Evolutionary conservation across 2,797 vertebrate genomes (phyloP).

Genomic region (Nothura maculosa): DNA sequence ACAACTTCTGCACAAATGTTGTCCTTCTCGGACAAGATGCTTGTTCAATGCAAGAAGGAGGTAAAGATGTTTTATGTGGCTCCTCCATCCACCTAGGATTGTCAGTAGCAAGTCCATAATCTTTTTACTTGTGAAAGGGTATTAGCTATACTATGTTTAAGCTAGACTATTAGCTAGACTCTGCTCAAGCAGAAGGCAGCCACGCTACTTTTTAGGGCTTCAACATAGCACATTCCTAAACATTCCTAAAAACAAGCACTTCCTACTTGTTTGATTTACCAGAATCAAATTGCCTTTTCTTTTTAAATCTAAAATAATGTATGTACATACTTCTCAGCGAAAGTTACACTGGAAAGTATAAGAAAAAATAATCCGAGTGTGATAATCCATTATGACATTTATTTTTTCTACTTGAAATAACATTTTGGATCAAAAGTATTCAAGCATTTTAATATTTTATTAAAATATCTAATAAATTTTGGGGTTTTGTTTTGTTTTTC

Average conservation of each 20-base stretch:
- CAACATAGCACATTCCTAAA: neutral
- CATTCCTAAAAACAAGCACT: neutral
- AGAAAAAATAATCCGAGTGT: neutral
- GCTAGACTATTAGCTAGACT: neutral
- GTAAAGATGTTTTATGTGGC: neutral
- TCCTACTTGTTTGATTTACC: neutral
- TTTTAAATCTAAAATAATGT: neutral
- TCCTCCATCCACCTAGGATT: neutral
- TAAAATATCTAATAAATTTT: neutral
- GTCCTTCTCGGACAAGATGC: neutral
- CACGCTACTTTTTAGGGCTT: neutral
- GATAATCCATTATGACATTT: neutral
- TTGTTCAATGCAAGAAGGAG: neutral
- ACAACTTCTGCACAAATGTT: neutral
- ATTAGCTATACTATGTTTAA: neutral
- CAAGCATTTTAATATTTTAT: neutral
- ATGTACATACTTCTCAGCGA: neutral
- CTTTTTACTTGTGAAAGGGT: neutral
- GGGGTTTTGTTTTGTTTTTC: neutral
- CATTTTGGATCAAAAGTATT: neutral
- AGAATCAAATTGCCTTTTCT: neutral
- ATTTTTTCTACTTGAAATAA: neutral
- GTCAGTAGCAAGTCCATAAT: neutral
- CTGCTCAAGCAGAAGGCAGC: neutral
- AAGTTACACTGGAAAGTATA: neutral